These are phyloP conservation scores for Stomatorhinus walkeri DNA, from an alignment of 2,797 vertebrate species.

Conservation along the genomic window DNA sequence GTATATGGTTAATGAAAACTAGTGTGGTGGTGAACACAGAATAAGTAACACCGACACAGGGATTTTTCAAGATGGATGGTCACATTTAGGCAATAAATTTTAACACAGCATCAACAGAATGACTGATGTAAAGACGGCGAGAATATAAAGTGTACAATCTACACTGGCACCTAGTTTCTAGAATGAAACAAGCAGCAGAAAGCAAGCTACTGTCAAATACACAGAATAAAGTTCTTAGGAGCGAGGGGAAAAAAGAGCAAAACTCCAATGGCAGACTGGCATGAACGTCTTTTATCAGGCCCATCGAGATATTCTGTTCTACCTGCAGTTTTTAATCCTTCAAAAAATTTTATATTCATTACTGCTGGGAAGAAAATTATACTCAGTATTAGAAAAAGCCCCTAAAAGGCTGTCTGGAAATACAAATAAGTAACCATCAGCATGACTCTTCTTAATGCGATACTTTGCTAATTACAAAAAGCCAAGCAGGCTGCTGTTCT, in stretches of 20 bases:
- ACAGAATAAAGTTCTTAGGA: not conserved
- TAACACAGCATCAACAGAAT: not conserved
- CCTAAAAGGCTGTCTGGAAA: not conserved
- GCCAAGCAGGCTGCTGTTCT: not conserved
- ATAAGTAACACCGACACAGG: not conserved
- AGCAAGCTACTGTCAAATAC: not conserved
- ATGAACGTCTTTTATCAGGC: not conserved
- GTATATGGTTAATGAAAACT: not conserved
- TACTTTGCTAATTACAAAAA: constrained; percentile 9
- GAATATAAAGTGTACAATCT: not conserved
- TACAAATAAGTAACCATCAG: not conserved
- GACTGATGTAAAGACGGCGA: not conserved
- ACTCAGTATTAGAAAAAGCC: not conserved
- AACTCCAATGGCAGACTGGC: not conserved
- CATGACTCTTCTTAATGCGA: not conserved
- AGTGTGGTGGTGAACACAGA: not conserved
- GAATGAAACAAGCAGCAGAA: not conserved
- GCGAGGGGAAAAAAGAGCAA: not conserved
- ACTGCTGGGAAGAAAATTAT: not conserved
- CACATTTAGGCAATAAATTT: not conserved
- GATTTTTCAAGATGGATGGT: not conserved
- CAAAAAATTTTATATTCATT: not conserved
- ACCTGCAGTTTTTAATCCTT: not conserved
- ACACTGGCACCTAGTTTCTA: not conserved
- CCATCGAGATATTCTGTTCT: not conserved